Evolutionary conservation across 2,797 vertebrate genomes (phyloP).

Genomic region (Coregonus suidteri): DNA sequence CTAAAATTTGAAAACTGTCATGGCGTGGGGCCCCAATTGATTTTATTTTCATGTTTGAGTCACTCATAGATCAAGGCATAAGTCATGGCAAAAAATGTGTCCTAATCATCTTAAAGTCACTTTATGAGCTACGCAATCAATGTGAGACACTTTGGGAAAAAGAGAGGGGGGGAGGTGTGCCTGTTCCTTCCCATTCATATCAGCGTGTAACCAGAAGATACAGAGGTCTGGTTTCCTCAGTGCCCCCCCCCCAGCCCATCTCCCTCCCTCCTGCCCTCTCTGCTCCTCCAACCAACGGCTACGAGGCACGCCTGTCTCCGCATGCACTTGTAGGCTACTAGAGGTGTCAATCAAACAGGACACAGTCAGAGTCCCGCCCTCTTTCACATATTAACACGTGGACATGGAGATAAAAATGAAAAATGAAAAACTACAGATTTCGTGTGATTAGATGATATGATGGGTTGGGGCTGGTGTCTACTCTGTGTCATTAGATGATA

Average conservation of each 20-base stretch:
- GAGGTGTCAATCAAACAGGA: constrained; percentile 16
- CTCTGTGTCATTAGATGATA: no score
- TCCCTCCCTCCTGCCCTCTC: constrained; percentile 82
- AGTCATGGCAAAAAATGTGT: no score
- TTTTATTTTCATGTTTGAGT: no score
- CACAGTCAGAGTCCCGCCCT: not conserved
- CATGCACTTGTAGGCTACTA: constrained; percentile 93
- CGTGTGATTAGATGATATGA: no score
- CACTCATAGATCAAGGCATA: no score
- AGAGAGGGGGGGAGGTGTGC: constrained; percentile 14
- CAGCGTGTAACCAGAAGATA: constrained; percentile 91
- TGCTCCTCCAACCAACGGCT: constrained; percentile 87
- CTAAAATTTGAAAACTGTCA: no score
- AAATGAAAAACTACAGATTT: not conserved
- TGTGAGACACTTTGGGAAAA: no score
- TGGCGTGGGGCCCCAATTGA: no score
- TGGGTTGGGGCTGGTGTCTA: no score
- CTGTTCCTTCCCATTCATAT: constrained; percentile 81
- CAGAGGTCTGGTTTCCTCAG: constrained; percentile 87
- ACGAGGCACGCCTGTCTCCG: constrained; percentile 87
- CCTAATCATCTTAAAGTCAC: no score
- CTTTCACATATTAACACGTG: not conserved
- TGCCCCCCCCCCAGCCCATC: constrained; percentile 84
- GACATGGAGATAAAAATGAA: no score
- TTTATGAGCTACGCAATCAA: no score